These are phyloP conservation scores for Oreotrochilus melanogaster DNA, from an alignment of 2,113 vertebrate genomes.

Conservation along the genomic window DNA sequence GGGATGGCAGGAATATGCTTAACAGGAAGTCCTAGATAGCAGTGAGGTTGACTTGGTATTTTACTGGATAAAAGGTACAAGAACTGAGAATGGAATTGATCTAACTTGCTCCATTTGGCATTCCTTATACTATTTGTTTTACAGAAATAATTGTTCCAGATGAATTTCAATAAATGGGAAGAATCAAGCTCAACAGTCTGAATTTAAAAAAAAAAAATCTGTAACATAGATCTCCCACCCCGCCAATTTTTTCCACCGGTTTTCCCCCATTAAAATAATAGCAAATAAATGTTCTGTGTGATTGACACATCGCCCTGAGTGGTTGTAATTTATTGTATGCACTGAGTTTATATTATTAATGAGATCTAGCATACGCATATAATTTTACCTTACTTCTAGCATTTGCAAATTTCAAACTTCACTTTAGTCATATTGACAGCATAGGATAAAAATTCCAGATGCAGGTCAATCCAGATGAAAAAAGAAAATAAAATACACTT, in stretches of 20 bases:
- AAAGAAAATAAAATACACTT: not conserved
- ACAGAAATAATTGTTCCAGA: not conserved
- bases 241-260: not conserved
- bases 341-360: not conserved
- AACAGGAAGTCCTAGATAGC: not conserved
- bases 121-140: not conserved
- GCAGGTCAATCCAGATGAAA: not conserved
- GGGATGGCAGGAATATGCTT: fast-evolving
- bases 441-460: not conserved
- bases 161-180: not conserved
- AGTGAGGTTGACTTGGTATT: not conserved
- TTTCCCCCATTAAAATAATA: not conserved
- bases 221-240: not conserved
- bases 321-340: not conserved
- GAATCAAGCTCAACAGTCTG: not conserved
- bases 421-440: not conserved
- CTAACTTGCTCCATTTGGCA: not conserved
- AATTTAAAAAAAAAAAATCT: fast-evolving
- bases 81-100: not conserved
- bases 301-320: fast-evolving
- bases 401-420: not conserved
- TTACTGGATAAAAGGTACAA: not conserved
- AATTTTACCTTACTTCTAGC: not conserved
- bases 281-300: not conserved
- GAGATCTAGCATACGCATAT: not conserved